Conservation (phyloP, 2,888 invertebrate genomes). For the Parascotia fuliginaria region DNA sequence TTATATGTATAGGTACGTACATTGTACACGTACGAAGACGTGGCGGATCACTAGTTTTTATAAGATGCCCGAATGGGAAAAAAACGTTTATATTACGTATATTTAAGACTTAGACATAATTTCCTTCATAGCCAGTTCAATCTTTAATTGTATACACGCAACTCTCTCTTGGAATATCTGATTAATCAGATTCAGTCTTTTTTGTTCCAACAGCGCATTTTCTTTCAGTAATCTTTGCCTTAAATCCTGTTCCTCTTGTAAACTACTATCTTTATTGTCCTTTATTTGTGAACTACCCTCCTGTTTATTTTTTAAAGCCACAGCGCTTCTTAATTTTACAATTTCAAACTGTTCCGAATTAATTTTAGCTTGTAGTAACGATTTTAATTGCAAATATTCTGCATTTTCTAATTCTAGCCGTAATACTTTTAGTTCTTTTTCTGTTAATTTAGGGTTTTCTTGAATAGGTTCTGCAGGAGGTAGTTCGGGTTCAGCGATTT, state of each 20-base stretch:
- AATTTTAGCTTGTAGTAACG: slow-evolving; percentile 89
- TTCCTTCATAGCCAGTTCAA: slow-evolving; percentile 88
- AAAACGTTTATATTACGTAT: no score
- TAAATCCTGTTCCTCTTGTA: slow-evolving; percentile 73
- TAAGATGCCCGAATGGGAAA: no score
- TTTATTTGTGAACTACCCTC: slow-evolving; percentile 62
- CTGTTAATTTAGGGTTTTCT: slow-evolving; percentile 84
- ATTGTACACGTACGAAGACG: not conserved
- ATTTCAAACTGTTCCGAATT: slow-evolving; percentile 91
- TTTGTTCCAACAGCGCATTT: slow-evolving; percentile 89
- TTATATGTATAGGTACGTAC: no score
- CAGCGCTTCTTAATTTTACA: slow-evolving; percentile 86
- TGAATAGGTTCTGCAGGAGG: slow-evolving; percentile 50
- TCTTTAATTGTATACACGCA: slow-evolving; percentile 89
- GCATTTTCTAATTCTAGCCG: slow-evolving; percentile 88
- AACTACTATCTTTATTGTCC: slow-evolving; percentile 67
- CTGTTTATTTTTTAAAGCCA: slow-evolving; percentile 80
- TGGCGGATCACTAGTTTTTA: not conserved
- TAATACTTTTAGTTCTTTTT: slow-evolving; percentile 84
- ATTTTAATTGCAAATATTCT: slow-evolving; percentile 88
- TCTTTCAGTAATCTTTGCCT: slow-evolving; percentile 83
- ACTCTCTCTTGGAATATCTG: slow-evolving; percentile 91
- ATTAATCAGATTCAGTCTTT: slow-evolving; percentile 87
- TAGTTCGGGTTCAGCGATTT: slow-evolving; percentile 52
- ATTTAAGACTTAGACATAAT: slow-evolving; percentile 74